Evolutionary conservation across 2,113 vertebrate genomes (phyloP), one percentile per base, ranked within the genome.

Genomic region (Sporophila hypoxantha): DNA sequence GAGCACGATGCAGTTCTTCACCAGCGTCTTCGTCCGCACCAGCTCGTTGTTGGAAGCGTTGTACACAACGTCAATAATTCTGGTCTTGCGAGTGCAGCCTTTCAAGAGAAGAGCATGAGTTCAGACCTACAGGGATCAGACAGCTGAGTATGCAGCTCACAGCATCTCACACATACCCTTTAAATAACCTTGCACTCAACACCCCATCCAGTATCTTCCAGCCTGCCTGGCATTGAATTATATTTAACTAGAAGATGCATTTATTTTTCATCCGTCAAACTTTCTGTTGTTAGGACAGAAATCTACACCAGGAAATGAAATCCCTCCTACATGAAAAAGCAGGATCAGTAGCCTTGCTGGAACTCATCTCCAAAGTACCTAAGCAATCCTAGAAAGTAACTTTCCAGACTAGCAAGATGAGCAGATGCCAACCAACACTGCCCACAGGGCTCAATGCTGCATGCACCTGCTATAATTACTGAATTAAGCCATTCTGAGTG

Each of bases 21-120:
- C 99, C 96, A 99, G 96, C 32, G 99, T 99, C 95, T 99, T 99
- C 65, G 99, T 99, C 94, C 99, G 97, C 92, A 99, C 99, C 96
- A 99, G 96, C 89, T 99, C 99, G 0, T 99, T 99, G 97, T 99
- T 99, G 77, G 99, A 99, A 25, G 99, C 99, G 3, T 99, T 99
- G 97, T 99, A 99, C 88, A 99, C 99, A 4, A 99, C 99, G 42
- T 99, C 99, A 3, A 99, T 99, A 88, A 99, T 99, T 79, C 99
- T 98, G 81, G 99, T 99, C 94, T 99, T 99, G 14, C 99, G 98
- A 70, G 99, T 99, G 95, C 99, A 99, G 95, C 99, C 99, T 99
- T 93, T 55, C 65, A 88, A 93, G 74, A 84, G 19, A 92, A 92
- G 66, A 82, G 41, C 12, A 52, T 20, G 30, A 83, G 49, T 56